Evolutionary conservation across 2,797 vertebrate genomes (phyloP), one percentile per base, ranked within the genome.

Genomic region (Dryobates pubescens): DNA sequence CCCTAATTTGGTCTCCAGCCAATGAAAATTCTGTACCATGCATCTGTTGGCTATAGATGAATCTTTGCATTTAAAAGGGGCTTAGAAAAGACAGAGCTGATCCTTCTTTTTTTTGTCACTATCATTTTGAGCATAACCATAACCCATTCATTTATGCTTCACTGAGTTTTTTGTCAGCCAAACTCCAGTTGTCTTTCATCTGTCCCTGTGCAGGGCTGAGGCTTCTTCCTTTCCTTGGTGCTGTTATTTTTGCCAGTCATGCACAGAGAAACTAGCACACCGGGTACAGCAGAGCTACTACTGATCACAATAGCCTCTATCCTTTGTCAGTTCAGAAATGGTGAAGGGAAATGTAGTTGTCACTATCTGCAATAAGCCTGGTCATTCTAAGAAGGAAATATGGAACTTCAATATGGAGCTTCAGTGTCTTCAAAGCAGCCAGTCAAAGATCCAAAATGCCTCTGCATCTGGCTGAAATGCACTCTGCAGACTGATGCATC

Each of bases 1-100:
- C 92, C 90, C 63, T 94, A 77, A 91, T 95, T 91, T 92, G 87
- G 63, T 93, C 27, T 73, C 27, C 56, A 69, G 95, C 90, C 94
- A 95, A 57, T 13, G n/a, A 95, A 95, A 94, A 96, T 80, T 58
- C 90, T 71, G 43, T 68, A 51, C 78, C 51, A 32, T 45, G 62
- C 75, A 76, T 90, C 76, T 72, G 45, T 57, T 81, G 74, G 54
- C 70, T 89, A 72, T 24, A 61, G 84, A 74, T 79, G 92, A 87
- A 61, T 30, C 81, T 82, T 53, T 70, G 72, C 88, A 57, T 93
- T 88, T 69, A 29, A 91, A 91, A 63, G 26, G 29, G 11, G 27
- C 63, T 76, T 73, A 36, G 47, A 64, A 80, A 83, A 86, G 17
- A 72, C 20, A 69, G 13, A 13, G 23, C 69, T 82, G 90, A 10